Evolutionary conservation across 2,113 vertebrate species (phyloP), one percentile per base, ranked within the genome.

Genomic region (Sula dactylatra): DNA sequence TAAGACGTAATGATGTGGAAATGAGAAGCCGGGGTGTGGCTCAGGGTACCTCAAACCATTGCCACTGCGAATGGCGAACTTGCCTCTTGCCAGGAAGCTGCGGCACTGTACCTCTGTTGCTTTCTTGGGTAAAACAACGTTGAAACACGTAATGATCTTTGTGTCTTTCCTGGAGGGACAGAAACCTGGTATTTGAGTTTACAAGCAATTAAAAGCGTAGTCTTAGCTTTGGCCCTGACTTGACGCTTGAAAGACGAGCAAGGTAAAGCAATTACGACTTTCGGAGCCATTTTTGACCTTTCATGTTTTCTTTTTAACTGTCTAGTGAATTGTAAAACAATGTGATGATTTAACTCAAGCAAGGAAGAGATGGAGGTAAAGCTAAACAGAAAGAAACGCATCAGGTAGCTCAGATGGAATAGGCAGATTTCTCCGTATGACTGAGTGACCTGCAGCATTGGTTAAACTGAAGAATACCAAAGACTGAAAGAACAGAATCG

Each of bases 21-120:
- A 11, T 18, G 50, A 56, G 58, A 17, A 34, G 44, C 45, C 0
- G 16, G n/a, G 34, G 7, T 12, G 67, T 9, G 56, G 42, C 9
- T 19, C 20, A 2, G 32, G 32, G 26, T 10, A 12, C 25, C 52
- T 34, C 59, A 17, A 22, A 45, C 67, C 67, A n/a, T 45, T 9
- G 32, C 29, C 3, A 5, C 34, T 11, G 25, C 13, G 27, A 42
- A 11, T 2, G 34, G 42, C 45, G 9, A 3, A 5, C 29, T 22
- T 14, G 21, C 3, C 1, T 19, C 77, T 47, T 34, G 34, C 38
- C 4, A 1, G 36, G 21, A 42, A 32, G 66, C 50, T 16, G 18
- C 1, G 40, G 49, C 29, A 18, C 47, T 0, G 1, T 4, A 1
- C 15, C n/a, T 26, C 29, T 5, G 12, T 6, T 31, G 34, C 24